Evolutionary conservation across 2,888 invertebrate species (phyloP).

Genomic region (Arrhopalites spinosus): DNA sequence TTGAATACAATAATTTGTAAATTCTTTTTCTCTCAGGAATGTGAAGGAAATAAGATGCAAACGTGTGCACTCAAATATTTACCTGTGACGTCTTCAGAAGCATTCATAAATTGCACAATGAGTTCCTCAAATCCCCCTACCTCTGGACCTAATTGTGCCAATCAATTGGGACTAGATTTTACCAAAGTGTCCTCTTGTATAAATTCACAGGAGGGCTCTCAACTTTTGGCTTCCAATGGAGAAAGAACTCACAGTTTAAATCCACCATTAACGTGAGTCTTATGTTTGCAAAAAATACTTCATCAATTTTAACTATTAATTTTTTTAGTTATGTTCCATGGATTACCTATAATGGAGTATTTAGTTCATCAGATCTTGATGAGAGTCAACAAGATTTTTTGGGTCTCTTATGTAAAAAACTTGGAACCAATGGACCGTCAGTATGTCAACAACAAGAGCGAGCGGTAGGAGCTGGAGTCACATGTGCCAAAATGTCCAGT

Average conservation of each 20-base stretch:
- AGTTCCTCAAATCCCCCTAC: slow-evolving; percentile 47
- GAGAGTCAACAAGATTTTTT: slow-evolving; percentile 45
- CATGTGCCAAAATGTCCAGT: not conserved
- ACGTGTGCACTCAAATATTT: slow-evolving; percentile 56
- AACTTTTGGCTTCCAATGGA: slow-evolving; percentile 53
- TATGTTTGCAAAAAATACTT: no score
- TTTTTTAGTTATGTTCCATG: slow-evolving; percentile 56
- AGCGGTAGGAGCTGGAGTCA: not conserved
- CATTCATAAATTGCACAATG: slow-evolving; percentile 57
- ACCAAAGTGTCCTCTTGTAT: slow-evolving; percentile 52
- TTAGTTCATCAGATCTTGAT: slow-evolving; percentile 42
- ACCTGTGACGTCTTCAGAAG: slow-evolving; percentile 48
- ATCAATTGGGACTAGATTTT: slow-evolving; percentile 50
- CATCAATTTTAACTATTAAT: no score
- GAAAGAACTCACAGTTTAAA: slow-evolving; percentile 53
- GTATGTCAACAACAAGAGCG: not conserved
- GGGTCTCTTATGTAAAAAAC: slow-evolving; percentile 46
- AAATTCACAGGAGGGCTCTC: slow-evolving; percentile 45
- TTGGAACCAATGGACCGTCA: slow-evolving; percentile 31
- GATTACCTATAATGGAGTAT: slow-evolving; percentile 56
- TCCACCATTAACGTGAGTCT: slow-evolving; percentile 46
- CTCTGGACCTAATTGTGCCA: slow-evolving; percentile 56
- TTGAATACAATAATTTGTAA: no score
- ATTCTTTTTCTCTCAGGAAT: slow-evolving; percentile 47
- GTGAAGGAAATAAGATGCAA: slow-evolving; percentile 56